These are phyloP conservation scores for Liposcelis brunnea DNA, from an alignment of 2,888 invertebrate species.

Conservation along the genomic window DNA sequence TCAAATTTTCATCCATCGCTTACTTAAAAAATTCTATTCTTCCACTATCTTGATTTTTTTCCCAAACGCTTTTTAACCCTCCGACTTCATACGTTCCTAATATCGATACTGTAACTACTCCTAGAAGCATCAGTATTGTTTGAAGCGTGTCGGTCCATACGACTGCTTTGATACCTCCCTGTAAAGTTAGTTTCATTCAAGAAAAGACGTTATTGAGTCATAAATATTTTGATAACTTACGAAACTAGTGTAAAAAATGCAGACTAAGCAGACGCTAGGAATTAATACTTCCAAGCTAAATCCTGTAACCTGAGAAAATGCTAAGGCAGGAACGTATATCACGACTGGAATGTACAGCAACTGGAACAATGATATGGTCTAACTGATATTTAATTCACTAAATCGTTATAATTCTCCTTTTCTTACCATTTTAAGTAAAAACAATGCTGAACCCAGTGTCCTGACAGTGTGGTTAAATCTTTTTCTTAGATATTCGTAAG, in stretches of 20 bases:
- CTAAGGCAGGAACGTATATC: conserved; percentile 73
- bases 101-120: conserved; percentile 43
- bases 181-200: conserved; percentile 17
- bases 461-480: conserved; percentile 48
- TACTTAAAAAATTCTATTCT: conserved; percentile 60
- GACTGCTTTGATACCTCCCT: conserved; percentile 64
- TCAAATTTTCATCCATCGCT: conserved; percentile 18
- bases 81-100: conserved; percentile 50
- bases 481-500: conserved; percentile 54
- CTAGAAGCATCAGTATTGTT: conserved; percentile 53
- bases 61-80: conserved; percentile 41
- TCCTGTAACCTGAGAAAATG: conserved; percentile 74
- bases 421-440: no score
- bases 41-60: conserved; percentile 38
- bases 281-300: conserved; percentile 62
- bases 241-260: conserved; percentile 81
- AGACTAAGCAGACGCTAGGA: conserved; percentile 64
- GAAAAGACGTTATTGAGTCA: no score
- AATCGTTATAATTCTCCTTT: no score
- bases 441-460: conserved; percentile 37
- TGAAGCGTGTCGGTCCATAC: conserved; percentile 69
- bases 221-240: no score
- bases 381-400: no score
- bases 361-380: conserved; percentile 22
- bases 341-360: conserved; percentile 65